Percentiles rank a stretch among this genome's conserved stretches.
phyloP scores from a whole-genome alignment of 2,797 vertebrate genomes.

The Chrysocyon brachyurus region DNA sequence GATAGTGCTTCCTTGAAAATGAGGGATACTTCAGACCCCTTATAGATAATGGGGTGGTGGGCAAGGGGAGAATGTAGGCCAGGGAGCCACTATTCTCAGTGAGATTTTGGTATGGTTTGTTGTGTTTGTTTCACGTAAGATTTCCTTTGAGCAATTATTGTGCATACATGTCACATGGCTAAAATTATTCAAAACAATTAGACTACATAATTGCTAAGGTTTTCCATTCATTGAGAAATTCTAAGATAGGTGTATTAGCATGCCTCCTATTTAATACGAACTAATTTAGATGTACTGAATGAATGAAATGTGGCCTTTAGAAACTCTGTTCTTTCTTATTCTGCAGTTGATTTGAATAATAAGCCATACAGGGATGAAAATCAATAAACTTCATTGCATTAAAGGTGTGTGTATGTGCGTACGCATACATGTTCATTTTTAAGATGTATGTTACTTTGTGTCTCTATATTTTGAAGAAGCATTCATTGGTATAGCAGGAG shows the following conservation, averaged over 20 bases:
- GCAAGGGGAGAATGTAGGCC: not conserved
- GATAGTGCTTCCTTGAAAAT: not conserved
- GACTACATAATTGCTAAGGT: not conserved
- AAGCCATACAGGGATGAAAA: not conserved
- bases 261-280: not conserved
- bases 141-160: not conserved
- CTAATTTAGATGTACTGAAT: slow-evolving; percentile 15
- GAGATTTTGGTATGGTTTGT: not conserved
- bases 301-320: not conserved
- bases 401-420: not conserved
- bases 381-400: not conserved
- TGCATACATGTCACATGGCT: not conserved
- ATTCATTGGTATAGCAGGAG: not conserved
- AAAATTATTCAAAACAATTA: not conserved
- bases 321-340: not conserved
- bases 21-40: rapidly evolving
- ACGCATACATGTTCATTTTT: not conserved
- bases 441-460: not conserved
- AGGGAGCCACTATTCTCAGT: not conserved
- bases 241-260: not conserved
- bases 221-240: slow-evolving; percentile 22
- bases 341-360: slow-evolving; percentile 19
- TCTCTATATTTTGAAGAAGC: slow-evolving; percentile 36
- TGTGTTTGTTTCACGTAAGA: not conserved
- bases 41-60: not conserved